phyloP scores from a whole-genome alignment of 1,140 invertebrate species.

The Drosophila triauraria region DNA sequence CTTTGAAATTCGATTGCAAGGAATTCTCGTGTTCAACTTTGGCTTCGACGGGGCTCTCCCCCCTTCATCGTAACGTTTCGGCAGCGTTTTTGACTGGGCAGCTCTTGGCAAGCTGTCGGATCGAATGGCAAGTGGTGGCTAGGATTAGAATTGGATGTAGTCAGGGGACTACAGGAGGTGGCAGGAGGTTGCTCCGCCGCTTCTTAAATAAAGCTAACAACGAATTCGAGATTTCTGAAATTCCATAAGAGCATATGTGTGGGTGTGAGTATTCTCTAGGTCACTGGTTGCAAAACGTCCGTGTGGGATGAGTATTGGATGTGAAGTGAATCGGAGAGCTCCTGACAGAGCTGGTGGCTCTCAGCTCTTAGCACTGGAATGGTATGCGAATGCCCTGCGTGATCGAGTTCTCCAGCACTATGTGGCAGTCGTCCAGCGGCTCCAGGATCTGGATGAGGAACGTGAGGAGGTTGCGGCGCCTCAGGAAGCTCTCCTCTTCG shows the following conservation, averaged over 20 bases:
- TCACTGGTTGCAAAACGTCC: slow-evolving; percentile 77
- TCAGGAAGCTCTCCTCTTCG: slow-evolving; percentile 97
- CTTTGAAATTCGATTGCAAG: slow-evolving; percentile 71
- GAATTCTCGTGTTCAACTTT: slow-evolving; percentile 70
- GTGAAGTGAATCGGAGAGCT: too few relatives aligned
- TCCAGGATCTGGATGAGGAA: slow-evolving; percentile 97
- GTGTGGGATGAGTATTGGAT: slow-evolving; percentile 20
- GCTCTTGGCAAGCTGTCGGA: slow-evolving; percentile 61
- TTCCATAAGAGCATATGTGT: slow-evolving; percentile 71
- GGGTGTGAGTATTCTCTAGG: slow-evolving; percentile 76
- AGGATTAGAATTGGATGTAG: slow-evolving; percentile 40
- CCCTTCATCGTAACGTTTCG: slow-evolving; percentile 10
- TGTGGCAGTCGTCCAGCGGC: slow-evolving; percentile 96
- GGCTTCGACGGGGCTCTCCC: slow-evolving; percentile 49
- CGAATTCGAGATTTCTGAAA: slow-evolving; percentile 70
- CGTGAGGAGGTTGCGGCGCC: slow-evolving; percentile 92
- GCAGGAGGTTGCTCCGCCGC: not conserved
- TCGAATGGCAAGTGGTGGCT: slow-evolving; percentile 50
- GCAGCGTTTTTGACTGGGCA: slow-evolving; percentile 38
- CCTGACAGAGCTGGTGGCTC: not conserved
- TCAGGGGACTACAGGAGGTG: slow-evolving; percentile 18
- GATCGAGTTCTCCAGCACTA: slow-evolving; percentile 96
- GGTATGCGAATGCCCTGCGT: slow-evolving; percentile 97
- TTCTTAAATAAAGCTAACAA: slow-evolving; percentile 66
- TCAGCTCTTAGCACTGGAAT: slow-evolving; percentile 85